These are phyloP conservation scores for Petrolisthes cinctipes DNA, from an alignment of 2,888 invertebrate species.

Conservation along the genomic window DNA sequence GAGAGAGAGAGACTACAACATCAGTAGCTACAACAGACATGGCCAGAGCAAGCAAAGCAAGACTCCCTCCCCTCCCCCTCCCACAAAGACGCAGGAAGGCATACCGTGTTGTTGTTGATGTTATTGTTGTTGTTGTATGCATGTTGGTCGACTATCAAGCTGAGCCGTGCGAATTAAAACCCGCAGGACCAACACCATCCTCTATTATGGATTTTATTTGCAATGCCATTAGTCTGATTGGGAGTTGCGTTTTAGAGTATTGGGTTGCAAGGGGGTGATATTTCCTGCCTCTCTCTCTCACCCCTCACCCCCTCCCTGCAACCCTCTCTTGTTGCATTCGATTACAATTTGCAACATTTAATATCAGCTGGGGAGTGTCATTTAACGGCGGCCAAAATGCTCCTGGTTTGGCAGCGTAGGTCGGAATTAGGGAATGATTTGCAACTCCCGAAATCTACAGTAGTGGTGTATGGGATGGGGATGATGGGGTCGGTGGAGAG, in stretches of 20 bases:
- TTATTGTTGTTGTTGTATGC: not conserved
- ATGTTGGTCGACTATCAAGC: constrained; percentile 30
- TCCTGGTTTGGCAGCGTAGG: constrained; percentile 22
- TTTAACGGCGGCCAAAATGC: constrained; percentile 30
- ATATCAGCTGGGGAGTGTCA: constrained; percentile 47
- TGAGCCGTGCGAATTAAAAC: constrained; percentile 30
- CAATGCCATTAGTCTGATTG: constrained; percentile 51
- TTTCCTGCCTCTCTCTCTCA: not conserved
- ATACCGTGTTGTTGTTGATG: not conserved
- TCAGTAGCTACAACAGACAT: too few species aligned
- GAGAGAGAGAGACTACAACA: not conserved
- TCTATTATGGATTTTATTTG: constrained; percentile 46
- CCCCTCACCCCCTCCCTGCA: not conserved
- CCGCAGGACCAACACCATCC: constrained; percentile 28
- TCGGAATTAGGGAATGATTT: constrained; percentile 42
- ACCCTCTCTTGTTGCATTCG: constrained; percentile 45
- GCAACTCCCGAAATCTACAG: not conserved
- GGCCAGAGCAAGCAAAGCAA: too few species aligned
- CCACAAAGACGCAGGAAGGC: too few species aligned
- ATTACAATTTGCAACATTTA: constrained; percentile 53
- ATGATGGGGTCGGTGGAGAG: not conserved
- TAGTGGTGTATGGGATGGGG: not conserved
- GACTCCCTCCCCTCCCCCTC: too few species aligned
- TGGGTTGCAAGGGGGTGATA: constrained; percentile 41
- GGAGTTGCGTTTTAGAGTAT: constrained; percentile 49